These are phyloP conservation scores for Entelurus aequoreus DNA, from an alignment of 2,113 vertebrate genomes.

Conservation along the genomic window DNA sequence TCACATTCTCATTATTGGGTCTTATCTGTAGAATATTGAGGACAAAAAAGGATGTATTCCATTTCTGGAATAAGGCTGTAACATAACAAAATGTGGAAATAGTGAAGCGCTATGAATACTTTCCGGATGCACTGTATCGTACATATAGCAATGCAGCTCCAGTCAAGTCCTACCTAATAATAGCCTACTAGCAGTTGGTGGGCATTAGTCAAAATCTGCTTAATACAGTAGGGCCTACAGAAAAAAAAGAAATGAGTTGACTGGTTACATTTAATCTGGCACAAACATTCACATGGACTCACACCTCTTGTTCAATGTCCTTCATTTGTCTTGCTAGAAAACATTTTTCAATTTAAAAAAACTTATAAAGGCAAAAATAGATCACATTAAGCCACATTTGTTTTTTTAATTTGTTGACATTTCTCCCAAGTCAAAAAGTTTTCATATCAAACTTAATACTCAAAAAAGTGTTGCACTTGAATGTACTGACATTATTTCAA, in stretches of 20 bases:
- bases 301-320: neutral
- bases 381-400: neutral
- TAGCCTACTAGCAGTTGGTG: slow-evolving; percentile 23
- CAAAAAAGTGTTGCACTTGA: slow-evolving; percentile 33
- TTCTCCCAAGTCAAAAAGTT: slow-evolving; percentile 44
- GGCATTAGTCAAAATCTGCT: neutral
- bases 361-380: neutral
- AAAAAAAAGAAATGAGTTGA: neutral
- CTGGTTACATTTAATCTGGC: neutral
- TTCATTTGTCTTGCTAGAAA: neutral
- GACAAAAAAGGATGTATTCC: too few species aligned
- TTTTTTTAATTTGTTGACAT: slow-evolving; percentile 7
- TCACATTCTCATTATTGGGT: too few species aligned
- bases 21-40: too few species aligned
- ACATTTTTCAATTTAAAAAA: neutral
- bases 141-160: too few species aligned
- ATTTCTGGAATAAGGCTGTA: too few species aligned
- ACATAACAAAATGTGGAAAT: too few species aligned
- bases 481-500: slow-evolving; percentile 43
- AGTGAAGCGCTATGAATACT: too few species aligned
- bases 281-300: neutral
- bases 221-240: too few species aligned
- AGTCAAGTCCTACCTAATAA: neutral
- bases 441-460: slow-evolving; percentile 48
- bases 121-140: too few species aligned